phyloP scores from a whole-genome alignment of 1,140 invertebrate species.

The Zaprionus lachaisei region DNA sequence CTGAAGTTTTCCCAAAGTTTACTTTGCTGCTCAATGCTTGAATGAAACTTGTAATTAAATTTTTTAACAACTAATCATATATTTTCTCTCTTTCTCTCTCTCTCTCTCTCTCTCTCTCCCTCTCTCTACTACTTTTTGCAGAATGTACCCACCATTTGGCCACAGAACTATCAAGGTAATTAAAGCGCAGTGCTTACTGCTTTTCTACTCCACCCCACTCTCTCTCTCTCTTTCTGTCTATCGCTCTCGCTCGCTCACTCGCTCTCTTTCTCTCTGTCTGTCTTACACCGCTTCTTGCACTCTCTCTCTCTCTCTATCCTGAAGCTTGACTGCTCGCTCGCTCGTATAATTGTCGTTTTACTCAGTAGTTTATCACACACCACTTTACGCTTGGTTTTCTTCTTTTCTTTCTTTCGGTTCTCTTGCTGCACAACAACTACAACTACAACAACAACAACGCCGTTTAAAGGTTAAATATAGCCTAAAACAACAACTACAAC shows the following conservation, averaged over 20 bases:
- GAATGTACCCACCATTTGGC: conserved; percentile 85
- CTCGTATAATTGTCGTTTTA: conserved; percentile 26
- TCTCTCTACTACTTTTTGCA: conserved; percentile 24
- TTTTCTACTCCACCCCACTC: not conserved
- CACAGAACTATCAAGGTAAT: conserved; percentile 85
- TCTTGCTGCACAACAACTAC: conserved; percentile 47
- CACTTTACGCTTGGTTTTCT: conserved; percentile 65
- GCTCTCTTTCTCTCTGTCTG: conserved; percentile 5
- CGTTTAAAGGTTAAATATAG: conserved; percentile 45
- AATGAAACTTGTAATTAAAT: not conserved
- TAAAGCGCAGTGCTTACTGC: conserved; percentile 37
- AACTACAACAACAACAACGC: conserved; percentile 23
- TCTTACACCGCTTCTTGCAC: not conserved
- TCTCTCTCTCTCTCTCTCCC: not conserved
- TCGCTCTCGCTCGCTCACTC: conserved; percentile 11
- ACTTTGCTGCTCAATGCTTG: not conserved
- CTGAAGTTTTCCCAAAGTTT: not conserved
- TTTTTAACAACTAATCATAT: not conserved
- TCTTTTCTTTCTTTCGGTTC: conserved; percentile 68
- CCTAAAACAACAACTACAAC: conserved; percentile 44
- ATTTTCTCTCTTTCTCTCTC: not conserved
- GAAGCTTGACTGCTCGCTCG: conserved; percentile 19
- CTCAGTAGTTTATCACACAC: conserved; percentile 29
- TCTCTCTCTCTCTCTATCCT: conserved; percentile 4
- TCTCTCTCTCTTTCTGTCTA: conserved; percentile 1